phyloP scores from a whole-genome alignment of 2,797 vertebrate genomes.

The Typhlichthys subterraneus region DNA sequence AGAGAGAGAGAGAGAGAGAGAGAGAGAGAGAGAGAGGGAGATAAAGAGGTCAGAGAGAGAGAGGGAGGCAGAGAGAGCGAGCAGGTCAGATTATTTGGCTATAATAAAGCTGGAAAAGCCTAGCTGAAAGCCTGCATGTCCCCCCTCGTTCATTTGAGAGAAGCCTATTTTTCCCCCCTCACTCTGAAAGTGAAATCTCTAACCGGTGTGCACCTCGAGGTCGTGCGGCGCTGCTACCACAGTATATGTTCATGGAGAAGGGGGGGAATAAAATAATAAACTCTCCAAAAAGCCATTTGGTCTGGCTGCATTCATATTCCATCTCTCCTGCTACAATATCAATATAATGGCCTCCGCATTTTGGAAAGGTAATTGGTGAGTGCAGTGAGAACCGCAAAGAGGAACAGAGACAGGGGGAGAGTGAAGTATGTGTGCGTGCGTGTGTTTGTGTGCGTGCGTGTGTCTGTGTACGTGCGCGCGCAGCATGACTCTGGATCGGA shows the following conservation, averaged over 20 bases:
- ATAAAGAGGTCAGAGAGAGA: not conserved
- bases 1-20: too few relatives aligned
- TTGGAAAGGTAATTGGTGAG: constrained; percentile 61
- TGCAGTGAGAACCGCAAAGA: constrained; percentile 25
- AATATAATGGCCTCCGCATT: constrained; percentile 59
- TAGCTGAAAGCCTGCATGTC: constrained; percentile 72
- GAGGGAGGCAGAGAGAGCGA: constrained; percentile 4
- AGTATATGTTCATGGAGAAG: constrained; percentile 29
- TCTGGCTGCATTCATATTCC: constrained; percentile 48
- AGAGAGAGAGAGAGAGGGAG: constrained; percentile 14
- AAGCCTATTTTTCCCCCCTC: constrained; percentile 44
- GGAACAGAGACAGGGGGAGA: constrained; percentile 10
- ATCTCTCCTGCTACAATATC: constrained; percentile 47
- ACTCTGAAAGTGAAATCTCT: constrained; percentile 36
- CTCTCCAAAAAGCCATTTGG: constrained; percentile 42
- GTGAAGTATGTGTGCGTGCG: constrained; percentile 18
- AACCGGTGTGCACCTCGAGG: constrained; percentile 11
- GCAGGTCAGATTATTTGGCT: constrained; percentile 43
- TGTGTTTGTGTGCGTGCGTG: constrained; percentile 12
- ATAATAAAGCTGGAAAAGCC: constrained; percentile 44
- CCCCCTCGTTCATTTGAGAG: constrained; percentile 51
- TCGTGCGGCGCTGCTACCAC: not conserved
- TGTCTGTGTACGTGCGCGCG: constrained; percentile 2
- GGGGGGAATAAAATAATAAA: constrained; percentile 13
- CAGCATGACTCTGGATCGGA: constrained; percentile 98